Percentiles rank a stretch among this genome's conserved stretches.
Evolutionary conservation across 2,113 vertebrate species (phyloP).

Genomic region (Grus americana): DNA sequence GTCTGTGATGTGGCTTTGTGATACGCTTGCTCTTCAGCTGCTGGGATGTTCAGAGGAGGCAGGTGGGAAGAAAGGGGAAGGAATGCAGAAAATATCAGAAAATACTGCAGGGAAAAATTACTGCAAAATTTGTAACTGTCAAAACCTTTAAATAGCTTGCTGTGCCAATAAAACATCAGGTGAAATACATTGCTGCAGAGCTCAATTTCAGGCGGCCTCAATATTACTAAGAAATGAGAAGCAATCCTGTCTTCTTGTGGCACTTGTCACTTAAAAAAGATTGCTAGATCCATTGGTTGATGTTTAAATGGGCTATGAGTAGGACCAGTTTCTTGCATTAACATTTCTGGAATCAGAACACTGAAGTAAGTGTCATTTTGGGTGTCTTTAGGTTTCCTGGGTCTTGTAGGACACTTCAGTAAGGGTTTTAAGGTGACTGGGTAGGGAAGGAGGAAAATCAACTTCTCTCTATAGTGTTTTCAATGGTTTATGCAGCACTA

Average conservation of each 20-base stretch:
- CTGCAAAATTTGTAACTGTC: not conserved
- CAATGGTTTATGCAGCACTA: not conserved
- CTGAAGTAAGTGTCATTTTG: not conserved
- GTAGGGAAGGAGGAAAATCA: not conserved
- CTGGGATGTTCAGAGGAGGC: not conserved
- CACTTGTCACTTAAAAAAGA: not conserved
- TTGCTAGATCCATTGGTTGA: not conserved
- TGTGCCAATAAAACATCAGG: not conserved
- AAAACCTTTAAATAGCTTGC: slow-evolving; percentile 42
- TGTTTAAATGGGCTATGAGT: not conserved
- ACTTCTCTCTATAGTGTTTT: not conserved
- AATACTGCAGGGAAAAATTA: not conserved
- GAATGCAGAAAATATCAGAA: slow-evolving; percentile 16
- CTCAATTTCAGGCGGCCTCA: not conserved
- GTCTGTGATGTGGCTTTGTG: not conserved
- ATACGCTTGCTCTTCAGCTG: not conserved
- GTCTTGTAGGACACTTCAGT: not conserved
- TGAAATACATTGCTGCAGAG: not conserved
- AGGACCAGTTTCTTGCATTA: not conserved
- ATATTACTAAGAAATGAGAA: not conserved
- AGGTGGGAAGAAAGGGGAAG: not conserved
- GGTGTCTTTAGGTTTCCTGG: not conserved
- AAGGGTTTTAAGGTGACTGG: not conserved
- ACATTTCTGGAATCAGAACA: not conserved
- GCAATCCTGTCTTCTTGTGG: not conserved